Conservation (phyloP, 2,888 invertebrate species). For the Agrilus cyanescens region DNA sequence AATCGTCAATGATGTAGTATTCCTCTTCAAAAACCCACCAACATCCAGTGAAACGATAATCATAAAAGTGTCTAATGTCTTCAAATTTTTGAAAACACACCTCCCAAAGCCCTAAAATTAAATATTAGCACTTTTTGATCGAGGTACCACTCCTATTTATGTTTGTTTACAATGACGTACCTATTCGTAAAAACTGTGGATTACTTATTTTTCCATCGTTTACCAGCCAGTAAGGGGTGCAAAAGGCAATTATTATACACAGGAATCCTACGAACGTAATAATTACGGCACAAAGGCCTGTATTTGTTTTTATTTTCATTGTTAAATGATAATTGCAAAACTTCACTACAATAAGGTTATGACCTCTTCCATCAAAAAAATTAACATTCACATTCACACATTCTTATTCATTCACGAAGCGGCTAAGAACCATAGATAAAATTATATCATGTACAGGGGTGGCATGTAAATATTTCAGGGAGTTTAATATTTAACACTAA, state of each 20-base stretch:
- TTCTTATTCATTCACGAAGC: too few relatives aligned
- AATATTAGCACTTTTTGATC: slow-evolving; percentile 6
- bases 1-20: slow-evolving; percentile 86
- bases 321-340: slow-evolving; percentile 9
- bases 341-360: neutral
- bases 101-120: slow-evolving; percentile 76
- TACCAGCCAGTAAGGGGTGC: slow-evolving; percentile 80
- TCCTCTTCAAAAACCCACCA: slow-evolving; percentile 98
- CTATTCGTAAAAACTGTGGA: slow-evolving; percentile 71
- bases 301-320: slow-evolving; percentile 52
- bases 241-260: slow-evolving; percentile 68
- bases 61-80: slow-evolving; percentile 77
- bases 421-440: too few relatives aligned
- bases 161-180: slow-evolving; percentile 37
- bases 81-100: slow-evolving; percentile 83
- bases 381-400: neutral
- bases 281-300: slow-evolving; percentile 51
- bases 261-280: slow-evolving; percentile 55
- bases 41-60: slow-evolving; percentile 72
- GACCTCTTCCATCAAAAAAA: slow-evolving; percentile 1
- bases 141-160: slow-evolving; percentile 23
- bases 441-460: too few relatives aligned
- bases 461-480: too few relatives aligned
- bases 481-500: too few relatives aligned
- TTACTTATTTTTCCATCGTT: slow-evolving; percentile 64